These are phyloP conservation scores for Eupithecia pulchellata DNA, from an alignment of 2,888 invertebrate genomes.

Conservation along the genomic window DNA sequence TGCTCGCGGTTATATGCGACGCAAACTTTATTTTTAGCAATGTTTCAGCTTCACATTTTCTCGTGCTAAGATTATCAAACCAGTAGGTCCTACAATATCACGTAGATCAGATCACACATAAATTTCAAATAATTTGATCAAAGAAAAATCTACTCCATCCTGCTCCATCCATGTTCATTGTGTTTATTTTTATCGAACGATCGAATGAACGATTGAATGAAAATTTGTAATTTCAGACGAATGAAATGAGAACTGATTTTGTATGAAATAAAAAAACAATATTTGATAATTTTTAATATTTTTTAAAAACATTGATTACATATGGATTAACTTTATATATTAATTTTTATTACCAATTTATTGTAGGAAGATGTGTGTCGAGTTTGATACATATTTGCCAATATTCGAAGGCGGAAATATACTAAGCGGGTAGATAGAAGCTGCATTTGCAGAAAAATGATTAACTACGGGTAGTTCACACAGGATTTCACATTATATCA, in stretches of 20 bases:
- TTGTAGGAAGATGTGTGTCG: background rate
- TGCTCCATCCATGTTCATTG: constrained; percentile 10
- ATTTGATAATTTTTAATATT: background rate
- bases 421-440: background rate
- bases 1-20: constrained; percentile 40
- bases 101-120: background rate
- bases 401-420: background rate
- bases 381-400: background rate
- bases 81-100: background rate
- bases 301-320: background rate
- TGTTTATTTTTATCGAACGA: constrained; percentile 14
- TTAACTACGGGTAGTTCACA: background rate
- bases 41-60: constrained; percentile 7
- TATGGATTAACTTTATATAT: background rate
- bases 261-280: background rate
- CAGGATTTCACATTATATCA: constrained; percentile 23
- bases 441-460: background rate
- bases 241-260: too few relatives aligned
- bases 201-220: background rate
- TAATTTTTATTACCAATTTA: background rate
- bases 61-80: background rate
- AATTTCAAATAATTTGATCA: background rate
- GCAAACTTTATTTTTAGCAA: constrained; percentile 48
- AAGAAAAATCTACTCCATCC: background rate
- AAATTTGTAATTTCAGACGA: background rate